Evolutionary conservation across 1,140 invertebrate genomes (phyloP).

Genomic region (Stegodyphus mimosarum): DNA sequence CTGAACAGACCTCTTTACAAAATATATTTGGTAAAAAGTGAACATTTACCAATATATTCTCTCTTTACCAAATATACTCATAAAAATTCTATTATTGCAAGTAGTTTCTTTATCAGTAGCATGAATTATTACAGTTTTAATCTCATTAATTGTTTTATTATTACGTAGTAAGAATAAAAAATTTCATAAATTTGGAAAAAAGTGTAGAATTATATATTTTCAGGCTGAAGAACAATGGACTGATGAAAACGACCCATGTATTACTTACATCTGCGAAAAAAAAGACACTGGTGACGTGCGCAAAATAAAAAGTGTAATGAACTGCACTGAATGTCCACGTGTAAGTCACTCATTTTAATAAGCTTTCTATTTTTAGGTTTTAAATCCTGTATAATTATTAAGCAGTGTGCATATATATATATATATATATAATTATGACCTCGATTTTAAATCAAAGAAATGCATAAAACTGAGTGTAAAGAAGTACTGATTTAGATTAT

Average conservation of each 20-base stretch:
- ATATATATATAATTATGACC: neutral
- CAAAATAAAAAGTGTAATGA: slow-evolving; percentile 64
- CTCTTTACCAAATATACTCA: too few relatives aligned
- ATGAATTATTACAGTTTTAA: too few relatives aligned
- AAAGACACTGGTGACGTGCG: slow-evolving; percentile 70
- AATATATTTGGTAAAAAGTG: too few relatives aligned
- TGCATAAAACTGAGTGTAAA: neutral
- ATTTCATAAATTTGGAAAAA: neutral
- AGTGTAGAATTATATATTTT: slow-evolving; percentile 33
- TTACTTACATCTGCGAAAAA: slow-evolving; percentile 73
- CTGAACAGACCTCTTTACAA: too few relatives aligned
- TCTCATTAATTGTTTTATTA: too few relatives aligned
- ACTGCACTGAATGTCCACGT: slow-evolving; percentile 60
- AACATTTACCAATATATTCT: too few relatives aligned
- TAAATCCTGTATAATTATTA: neutral
- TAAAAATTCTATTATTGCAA: too few relatives aligned
- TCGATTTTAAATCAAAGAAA: neutral
- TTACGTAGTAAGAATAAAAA: neutral
- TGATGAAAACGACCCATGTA: slow-evolving; percentile 72
- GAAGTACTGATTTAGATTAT: neutral
- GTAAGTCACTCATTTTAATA: slow-evolving; percentile 31
- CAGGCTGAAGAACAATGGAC: slow-evolving; percentile 74
- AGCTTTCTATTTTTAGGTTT: neutral
- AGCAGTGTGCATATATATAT: neutral
- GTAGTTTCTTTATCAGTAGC: too few relatives aligned